Percentiles rank a stretch among this genome's conserved stretches.
These are phyloP conservation scores for Pseudochirops corinnae DNA, from an alignment of 2,797 vertebrate species.

Conservation along the genomic window DNA sequence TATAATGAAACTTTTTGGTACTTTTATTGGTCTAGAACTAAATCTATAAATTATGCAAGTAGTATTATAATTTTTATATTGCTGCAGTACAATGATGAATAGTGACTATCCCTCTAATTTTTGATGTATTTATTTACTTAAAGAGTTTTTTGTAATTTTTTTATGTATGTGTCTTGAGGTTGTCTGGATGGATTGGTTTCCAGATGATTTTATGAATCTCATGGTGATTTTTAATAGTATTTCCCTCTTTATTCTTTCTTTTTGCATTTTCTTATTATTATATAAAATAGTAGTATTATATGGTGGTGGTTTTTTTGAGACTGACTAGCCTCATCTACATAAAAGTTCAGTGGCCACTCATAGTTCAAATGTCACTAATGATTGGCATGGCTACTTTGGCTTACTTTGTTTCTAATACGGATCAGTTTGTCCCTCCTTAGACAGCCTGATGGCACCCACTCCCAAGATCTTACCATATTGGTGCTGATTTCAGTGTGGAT, in stretches of 20 bases:
- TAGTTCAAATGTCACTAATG: not conserved
- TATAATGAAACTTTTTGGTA: not conserved
- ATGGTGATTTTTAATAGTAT: not conserved
- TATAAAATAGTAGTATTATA: not conserved
- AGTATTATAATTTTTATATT: not conserved
- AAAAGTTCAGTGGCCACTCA: not conserved
- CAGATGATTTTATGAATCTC: not conserved
- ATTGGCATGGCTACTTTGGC: not conserved
- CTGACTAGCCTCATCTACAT: not conserved
- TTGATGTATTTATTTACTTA: not conserved
- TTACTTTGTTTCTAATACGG: not conserved
- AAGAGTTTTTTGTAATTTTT: not conserved
- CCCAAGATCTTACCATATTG: not conserved
- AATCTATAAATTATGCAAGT: not conserved
- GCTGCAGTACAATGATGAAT: not conserved
- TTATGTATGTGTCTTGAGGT: not conserved
- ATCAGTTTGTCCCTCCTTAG: not conserved
- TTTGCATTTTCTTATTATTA: not conserved
- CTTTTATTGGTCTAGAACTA: not conserved
- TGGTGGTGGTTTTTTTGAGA: not conserved
- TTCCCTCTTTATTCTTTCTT: not conserved
- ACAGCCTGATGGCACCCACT: not conserved
- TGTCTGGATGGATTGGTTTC: not conserved
- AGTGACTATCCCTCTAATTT: not conserved
- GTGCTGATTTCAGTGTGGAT: not conserved